Conservation (phyloP, 2,113 vertebrate species). For the Aptenodytes patagonicus region DNA sequence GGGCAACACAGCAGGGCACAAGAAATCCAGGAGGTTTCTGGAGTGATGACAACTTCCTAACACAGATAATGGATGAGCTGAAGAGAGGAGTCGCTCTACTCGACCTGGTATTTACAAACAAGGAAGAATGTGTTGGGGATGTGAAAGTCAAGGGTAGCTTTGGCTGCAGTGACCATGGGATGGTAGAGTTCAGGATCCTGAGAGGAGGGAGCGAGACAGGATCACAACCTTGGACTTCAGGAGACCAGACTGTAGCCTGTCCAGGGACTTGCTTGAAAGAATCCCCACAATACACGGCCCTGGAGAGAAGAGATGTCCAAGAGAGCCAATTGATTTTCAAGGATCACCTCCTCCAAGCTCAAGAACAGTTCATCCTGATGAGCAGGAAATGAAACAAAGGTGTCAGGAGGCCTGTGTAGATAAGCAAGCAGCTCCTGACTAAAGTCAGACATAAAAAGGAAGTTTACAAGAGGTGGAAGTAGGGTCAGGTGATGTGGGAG, state of each 20-base stretch:
- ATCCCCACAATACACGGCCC: neutral
- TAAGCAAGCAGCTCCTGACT: neutral
- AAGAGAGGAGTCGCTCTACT: neutral
- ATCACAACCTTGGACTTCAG: neutral
- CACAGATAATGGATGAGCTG: neutral
- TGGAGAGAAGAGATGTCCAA: neutral
- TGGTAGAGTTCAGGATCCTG: neutral
- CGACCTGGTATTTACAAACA: neutral
- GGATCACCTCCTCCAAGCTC: neutral
- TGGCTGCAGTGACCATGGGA: neutral
- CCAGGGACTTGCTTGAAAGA: neutral
- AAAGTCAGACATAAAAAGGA: neutral
- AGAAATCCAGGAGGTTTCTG: neutral
- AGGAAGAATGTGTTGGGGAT: neutral
- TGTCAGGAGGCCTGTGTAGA: neutral
- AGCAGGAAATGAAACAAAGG: neutral
- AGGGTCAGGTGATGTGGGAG: neutral
- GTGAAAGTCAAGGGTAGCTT: neutral
- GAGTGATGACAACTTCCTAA: neutral
- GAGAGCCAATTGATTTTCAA: neutral
- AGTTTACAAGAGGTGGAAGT: neutral
- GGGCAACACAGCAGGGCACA: neutral
- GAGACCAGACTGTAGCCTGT: neutral
- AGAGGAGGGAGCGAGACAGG: neutral
- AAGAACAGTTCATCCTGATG: neutral